Evolutionary conservation across 2,113 vertebrate genomes (phyloP).

Genomic region (Coptodon rendalli): DNA sequence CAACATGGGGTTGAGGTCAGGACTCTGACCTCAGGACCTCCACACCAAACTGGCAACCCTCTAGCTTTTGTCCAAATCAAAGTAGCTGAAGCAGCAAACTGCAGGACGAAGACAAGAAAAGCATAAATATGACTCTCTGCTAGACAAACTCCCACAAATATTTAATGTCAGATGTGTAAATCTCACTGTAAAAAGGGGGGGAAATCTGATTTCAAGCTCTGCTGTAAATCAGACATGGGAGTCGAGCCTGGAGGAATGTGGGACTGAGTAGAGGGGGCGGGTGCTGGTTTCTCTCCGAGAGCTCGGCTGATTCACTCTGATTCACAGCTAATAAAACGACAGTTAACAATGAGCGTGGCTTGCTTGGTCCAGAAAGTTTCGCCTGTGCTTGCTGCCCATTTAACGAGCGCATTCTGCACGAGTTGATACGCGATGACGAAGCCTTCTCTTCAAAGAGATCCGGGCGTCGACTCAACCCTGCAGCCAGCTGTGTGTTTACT

Average conservation of each 20-base stretch:
- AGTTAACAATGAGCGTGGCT: not conserved
- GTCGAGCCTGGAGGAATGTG: slow-evolving; percentile 6
- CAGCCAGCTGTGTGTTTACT: not conserved
- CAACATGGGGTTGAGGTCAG: not conserved
- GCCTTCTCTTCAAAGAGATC: not conserved
- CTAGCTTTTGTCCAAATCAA: not conserved
- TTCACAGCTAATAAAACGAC: slow-evolving; percentile 2
- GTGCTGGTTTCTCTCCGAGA: not conserved
- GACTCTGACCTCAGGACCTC: not conserved
- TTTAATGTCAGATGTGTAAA: not conserved
- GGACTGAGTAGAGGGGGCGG: not conserved
- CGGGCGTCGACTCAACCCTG: not conserved
- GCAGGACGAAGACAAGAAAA: not conserved
- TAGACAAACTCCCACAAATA: not conserved
- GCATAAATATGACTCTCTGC: not conserved
- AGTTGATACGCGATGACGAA: not conserved
- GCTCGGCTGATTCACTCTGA: slow-evolving; percentile 28
- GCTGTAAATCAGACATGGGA: not conserved
- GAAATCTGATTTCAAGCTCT: not conserved
- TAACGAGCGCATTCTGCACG: not conserved
- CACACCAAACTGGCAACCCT: not conserved
- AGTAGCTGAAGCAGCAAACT: not conserved
- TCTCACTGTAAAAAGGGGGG: not conserved
- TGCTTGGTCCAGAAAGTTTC: not conserved
- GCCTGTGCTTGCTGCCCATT: not conserved